Evolutionary conservation across 2,113 vertebrate species (phyloP), one percentile per base, ranked within the genome.

Genomic region (Herpetotheres cachinnans): DNA sequence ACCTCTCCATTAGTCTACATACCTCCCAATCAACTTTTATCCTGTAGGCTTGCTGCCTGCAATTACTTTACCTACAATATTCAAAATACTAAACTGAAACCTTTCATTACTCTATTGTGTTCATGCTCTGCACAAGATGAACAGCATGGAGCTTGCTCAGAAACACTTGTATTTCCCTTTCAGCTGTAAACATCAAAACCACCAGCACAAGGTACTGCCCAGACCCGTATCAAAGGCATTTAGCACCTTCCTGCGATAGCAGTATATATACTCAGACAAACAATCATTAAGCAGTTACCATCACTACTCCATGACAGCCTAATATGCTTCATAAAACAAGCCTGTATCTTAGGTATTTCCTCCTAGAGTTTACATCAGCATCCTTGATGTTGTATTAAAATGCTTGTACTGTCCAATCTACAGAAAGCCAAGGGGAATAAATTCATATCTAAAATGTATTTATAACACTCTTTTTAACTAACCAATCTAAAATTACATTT

Each of bases 31-130:
- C 86, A 78, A 44, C 38, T 86, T 85, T 54, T 34, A 94, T 72
- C 50, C 63, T 2, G 0, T 10, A 85, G 8, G 16, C 49, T 62
- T 8, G 0, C 67, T 93, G 55, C 24, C 27, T 89, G 49, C 32
- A 78, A 49, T 71, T 78, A 77, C 76, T 93, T 94, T 81, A 67
- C 74, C 52, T 84, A 73, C 81, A 78, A 44, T 69, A 94, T 67
- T 95, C 79, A 94, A 69, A 94, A 20, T 71, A 83, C 58, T 89
- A 61, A 77, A 69, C 27, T 27, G 22, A 44, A 81, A 88, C 50
- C 85, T 96, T 95, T 96, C 89, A 96, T 96, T 96, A 89, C 86
- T 65, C 89, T 89, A 58, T 58, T 50, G 74, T 47, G 65, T 54
- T 94, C 89, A 80, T 83, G 58, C 76, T 73, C 74, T 47, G 40